These are phyloP conservation scores for Morelia viridis DNA, from an alignment of 2,797 vertebrate species.

Conservation along the genomic window DNA sequence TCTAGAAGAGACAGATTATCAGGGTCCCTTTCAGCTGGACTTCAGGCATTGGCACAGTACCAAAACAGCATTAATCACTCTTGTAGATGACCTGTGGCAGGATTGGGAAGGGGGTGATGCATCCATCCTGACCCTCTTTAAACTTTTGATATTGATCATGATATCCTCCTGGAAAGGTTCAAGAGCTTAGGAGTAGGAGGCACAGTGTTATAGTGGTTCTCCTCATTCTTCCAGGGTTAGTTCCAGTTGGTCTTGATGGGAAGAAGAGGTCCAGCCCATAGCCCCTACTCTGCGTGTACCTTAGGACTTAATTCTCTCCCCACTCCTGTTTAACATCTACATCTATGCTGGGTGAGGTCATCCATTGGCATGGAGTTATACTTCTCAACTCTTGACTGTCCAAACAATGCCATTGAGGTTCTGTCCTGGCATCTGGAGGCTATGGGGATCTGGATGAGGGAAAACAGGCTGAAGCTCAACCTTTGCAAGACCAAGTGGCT, in stretches of 20 bases:
- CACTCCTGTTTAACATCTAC: neutral
- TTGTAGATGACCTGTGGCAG: neutral
- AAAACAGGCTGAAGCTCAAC: neutral
- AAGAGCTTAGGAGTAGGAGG: neutral
- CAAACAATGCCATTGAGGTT: neutral
- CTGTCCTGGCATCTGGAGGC: neutral
- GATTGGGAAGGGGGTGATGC: neutral
- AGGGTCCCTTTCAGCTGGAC: neutral
- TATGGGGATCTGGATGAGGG: neutral
- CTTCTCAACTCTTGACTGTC: neutral
- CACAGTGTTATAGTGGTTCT: too few relatives aligned
- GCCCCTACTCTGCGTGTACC: neutral
- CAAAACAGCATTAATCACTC: neutral
- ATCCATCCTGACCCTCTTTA: neutral
- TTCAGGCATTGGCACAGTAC: neutral
- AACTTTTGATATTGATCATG: neutral
- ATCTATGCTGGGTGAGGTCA: neutral
- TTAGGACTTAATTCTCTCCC: neutral
- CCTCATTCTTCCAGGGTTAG: neutral
- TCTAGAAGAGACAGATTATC: neutral
- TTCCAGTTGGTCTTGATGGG: neutral
- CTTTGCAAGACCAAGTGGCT: neutral
- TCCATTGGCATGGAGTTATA: neutral
- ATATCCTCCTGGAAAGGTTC: neutral
- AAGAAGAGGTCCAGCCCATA: neutral